These are phyloP conservation scores for Macquaria ambigua DNA, from an alignment of 2,113 vertebrate species.

Conservation along the genomic window DNA sequence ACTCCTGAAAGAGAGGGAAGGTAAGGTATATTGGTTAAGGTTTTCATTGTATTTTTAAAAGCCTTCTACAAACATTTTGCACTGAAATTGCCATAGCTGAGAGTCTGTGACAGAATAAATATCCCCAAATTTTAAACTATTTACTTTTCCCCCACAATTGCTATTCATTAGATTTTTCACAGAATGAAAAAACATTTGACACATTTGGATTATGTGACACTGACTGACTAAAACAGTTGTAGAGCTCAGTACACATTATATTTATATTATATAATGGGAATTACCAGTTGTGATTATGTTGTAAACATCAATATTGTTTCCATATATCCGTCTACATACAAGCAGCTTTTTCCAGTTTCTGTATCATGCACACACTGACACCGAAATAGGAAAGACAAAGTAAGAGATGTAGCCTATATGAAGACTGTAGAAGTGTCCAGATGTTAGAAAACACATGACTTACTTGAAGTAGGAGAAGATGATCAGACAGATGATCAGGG, in stretches of 20 bases:
- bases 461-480: constrained; percentile 89
- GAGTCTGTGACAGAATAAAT: neutral
- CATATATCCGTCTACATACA: neutral
- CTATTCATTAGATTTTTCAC: neutral
- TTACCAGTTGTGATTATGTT: neutral
- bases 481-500: constrained; percentile 82
- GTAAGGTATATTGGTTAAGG: neutral
- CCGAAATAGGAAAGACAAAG: neutral
- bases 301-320: neutral
- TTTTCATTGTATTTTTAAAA: neutral
- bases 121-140: neutral
- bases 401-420: neutral
- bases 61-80: neutral
- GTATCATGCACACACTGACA: neutral
- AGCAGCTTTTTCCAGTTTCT: neutral
- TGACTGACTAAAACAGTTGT: neutral
- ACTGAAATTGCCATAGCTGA: neutral
- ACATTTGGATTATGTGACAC: neutral
- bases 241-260: neutral
- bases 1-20: constrained; percentile 71
- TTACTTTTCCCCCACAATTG: neutral
- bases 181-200: neutral
- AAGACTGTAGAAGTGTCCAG: neutral
- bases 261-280: neutral
- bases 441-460: constrained; percentile 50